Evolutionary conservation across 2,888 invertebrate genomes (phyloP), one percentile per base, ranked within the genome.

Genomic region (Hydraecia micacea): DNA sequence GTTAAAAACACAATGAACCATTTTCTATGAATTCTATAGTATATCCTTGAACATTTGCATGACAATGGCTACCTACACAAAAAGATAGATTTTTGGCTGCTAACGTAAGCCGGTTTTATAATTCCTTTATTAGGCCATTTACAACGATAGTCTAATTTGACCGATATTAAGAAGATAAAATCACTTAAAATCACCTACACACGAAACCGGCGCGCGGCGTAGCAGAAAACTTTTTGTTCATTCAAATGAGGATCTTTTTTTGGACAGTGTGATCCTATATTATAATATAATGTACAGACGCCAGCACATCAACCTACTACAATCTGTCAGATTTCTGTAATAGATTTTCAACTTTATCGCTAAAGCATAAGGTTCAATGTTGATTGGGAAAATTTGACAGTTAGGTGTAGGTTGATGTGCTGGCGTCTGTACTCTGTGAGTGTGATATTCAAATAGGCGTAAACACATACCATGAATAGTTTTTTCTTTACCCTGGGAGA

Each of bases 401-500:
- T n/a, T n/a, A n/a, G n/a, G n/a, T n/a, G n/a, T n/a, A n/a, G n/a
- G n/a, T n/a, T n/a, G n/a, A n/a, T n/a, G n/a, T n/a, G n/a, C n/a
- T n/a, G n/a, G n/a, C n/a, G n/a, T n/a, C n/a, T n/a, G n/a, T n/a
- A n/a, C n/a, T n/a, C n/a, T n/a, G n/a, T n/a, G n/a, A 39, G 55
- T 42, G 39, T 73, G 70, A 58, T 81, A 75, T 58, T 72, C 46
- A 73, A 69, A 42, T 63, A 74, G 28, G 67, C 62, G 36, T 52
- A n/a, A 65, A 66, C 68, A 91, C 94, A 91, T 88, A 96, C 96
- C 96, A 84, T 96, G 93, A 90, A 96, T 94, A 81, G 89, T 93
- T 91, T 96, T 95, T n/a, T 89, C 88, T 83, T 94, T 93, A 39
- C 91, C 90, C 79, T 94, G 93, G 49, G 92, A 87, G 79, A 96